phyloP scores from a whole-genome alignment of 1,140 invertebrate species.

The Periplaneta americana region DNA sequence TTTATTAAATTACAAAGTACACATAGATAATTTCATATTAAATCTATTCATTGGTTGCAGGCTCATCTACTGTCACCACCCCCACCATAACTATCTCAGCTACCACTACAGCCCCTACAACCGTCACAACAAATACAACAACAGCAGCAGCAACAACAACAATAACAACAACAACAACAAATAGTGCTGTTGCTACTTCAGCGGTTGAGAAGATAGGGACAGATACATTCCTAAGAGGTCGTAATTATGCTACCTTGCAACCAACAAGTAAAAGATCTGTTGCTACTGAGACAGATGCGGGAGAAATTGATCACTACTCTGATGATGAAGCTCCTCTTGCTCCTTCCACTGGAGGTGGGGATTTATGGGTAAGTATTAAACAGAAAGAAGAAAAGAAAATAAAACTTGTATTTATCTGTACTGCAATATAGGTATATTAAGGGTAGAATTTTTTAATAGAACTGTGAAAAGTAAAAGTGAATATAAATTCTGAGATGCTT shows the following conservation, averaged over 20 bases:
- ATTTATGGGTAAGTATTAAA: neutral
- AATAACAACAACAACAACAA: neutral
- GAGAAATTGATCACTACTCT: slow-evolving; percentile 39
- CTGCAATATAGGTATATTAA: too few species aligned
- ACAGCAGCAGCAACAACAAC: too few species aligned
- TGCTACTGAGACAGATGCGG: slow-evolving; percentile 36
- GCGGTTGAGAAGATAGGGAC: neutral
- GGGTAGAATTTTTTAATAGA: too few species aligned
- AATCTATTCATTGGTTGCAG: neutral
- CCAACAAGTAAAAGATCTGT: slow-evolving; percentile 35
- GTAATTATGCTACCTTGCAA: slow-evolving; percentile 41
- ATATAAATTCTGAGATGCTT: too few species aligned
- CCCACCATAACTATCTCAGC: neutral
- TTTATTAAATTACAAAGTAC: too few species aligned
- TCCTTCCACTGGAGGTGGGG: neutral
- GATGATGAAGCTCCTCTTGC: slow-evolving; percentile 36
- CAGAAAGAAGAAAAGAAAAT: too few species aligned
- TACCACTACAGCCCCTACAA: neutral
- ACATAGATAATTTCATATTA: too few species aligned
- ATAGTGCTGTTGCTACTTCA: neutral
- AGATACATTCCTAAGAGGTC: slow-evolving; percentile 35
- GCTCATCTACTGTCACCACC: neutral
- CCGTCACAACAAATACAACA: neutral
- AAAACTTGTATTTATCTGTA: too few species aligned
- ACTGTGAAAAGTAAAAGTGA: too few species aligned